Evolutionary conservation across 1,140 invertebrate species (phyloP).

Genomic region (Panagrolaimus sp.): DNA sequence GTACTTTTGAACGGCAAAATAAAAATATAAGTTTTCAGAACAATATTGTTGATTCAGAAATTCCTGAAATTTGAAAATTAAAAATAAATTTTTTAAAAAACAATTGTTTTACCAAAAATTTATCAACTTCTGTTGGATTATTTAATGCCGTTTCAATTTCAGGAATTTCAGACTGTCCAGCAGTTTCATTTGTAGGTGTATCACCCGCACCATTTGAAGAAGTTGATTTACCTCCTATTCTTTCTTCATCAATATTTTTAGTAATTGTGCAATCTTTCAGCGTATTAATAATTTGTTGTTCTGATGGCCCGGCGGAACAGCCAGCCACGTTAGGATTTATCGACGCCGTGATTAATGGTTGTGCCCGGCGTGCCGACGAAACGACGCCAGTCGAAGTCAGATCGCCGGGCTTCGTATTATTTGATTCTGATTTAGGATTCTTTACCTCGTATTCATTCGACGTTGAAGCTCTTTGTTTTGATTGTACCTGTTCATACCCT

Average conservation of each 20-base stretch:
- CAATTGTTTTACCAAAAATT: neutral
- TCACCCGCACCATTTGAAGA: conserved; percentile 7
- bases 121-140: neutral
- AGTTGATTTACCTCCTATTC: neutral
- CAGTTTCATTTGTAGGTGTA: neutral
- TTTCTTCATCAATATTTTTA: neutral
- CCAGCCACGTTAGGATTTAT: conserved; percentile 5
- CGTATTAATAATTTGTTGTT: conserved; percentile 2
- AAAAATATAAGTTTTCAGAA: conserved; percentile 6
- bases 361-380: neutral
- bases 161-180: too few relatives aligned
- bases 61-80: neutral
- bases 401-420: too few relatives aligned
- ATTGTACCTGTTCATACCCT: too few relatives aligned
- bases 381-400: conserved; percentile 2
- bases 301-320: conserved; percentile 9
- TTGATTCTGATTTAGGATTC: too few relatives aligned
- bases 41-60: conserved; percentile 11
- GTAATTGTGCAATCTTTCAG: conserved; percentile 5
- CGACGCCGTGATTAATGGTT: neutral
- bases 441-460: too few relatives aligned
- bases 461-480: too few relatives aligned
- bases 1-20: conserved; percentile 1
- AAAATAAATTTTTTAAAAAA: neutral
- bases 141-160: neutral